A percentile compares a stretch with the other conserved stretches of the same genome.
phyloP scores from a whole-genome alignment of 2,888 invertebrate species.

The Ochropleura plecta region DNA sequence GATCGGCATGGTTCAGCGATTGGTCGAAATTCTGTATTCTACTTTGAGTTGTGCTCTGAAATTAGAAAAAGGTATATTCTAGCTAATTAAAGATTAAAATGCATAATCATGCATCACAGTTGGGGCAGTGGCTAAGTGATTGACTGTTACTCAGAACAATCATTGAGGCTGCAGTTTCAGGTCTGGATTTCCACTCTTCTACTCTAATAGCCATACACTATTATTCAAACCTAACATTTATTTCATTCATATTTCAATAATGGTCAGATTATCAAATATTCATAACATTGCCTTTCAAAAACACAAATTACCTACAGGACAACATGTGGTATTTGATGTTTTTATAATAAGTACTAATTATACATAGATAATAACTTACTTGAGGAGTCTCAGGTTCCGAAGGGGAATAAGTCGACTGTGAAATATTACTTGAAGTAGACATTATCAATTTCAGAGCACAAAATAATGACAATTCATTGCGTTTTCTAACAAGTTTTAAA shows the following conservation, averaged over 20 bases:
- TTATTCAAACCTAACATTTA: background rate
- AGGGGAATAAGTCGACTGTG: slow-evolving; percentile 85
- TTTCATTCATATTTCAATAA: background rate
- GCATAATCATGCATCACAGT: too few species aligned
- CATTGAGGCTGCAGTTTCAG: too few species aligned
- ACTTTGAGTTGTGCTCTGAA: slow-evolving; percentile 78
- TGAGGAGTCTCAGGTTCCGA: slow-evolving; percentile 87
- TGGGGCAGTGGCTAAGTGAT: too few species aligned
- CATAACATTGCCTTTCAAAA: too few species aligned
- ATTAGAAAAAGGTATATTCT: slow-evolving; percentile 29
- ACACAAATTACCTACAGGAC: background rate
- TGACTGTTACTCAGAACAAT: too few species aligned
- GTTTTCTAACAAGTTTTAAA: background rate
- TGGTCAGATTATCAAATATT: background rate
- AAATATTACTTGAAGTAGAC: slow-evolving; percentile 88
- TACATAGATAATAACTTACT: slow-evolving; percentile 67
- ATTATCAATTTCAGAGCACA: slow-evolving; percentile 71
- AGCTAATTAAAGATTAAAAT: background rate
- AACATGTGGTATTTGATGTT: background rate
- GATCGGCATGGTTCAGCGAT: slow-evolving; percentile 88
- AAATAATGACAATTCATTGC: slow-evolving; percentile 8
- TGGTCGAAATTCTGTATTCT: slow-evolving; percentile 84
- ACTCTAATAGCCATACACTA: background rate
- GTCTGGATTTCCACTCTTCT: background rate
- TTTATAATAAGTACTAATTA: background rate